These are phyloP conservation scores for Bombus sylvicola DNA, from an alignment of 1,140 invertebrate species.

Conservation along the genomic window DNA sequence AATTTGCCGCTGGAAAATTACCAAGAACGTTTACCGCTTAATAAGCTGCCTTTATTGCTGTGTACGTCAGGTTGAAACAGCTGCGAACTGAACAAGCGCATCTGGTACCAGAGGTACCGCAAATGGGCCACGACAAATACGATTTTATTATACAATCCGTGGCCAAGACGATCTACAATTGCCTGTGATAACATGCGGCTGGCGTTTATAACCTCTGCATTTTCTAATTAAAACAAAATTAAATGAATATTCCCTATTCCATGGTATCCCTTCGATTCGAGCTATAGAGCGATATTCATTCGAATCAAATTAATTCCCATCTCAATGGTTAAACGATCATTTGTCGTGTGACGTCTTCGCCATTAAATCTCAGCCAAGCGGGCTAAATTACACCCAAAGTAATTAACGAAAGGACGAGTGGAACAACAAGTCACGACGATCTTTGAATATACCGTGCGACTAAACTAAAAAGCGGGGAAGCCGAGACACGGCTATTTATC, in stretches of 20 bases:
- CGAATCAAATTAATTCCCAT: neutral
- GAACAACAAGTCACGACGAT: too few relatives aligned
- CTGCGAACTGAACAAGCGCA: neutral
- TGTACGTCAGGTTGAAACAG: neutral
- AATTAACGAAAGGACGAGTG: too few relatives aligned
- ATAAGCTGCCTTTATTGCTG: neutral
- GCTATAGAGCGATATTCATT: too few relatives aligned
- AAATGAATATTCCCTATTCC: neutral
- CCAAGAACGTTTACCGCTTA: neutral
- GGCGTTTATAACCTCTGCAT: neutral
- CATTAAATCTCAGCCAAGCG: too few relatives aligned
- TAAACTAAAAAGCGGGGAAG: too few relatives aligned
- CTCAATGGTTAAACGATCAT: too few relatives aligned
- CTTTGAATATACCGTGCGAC: too few relatives aligned
- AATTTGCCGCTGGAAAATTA: neutral
- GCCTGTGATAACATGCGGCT: neutral
- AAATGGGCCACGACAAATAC: constrained; percentile 9
- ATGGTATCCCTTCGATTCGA: neutral
- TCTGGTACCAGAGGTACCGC: neutral
- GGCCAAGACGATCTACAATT: neutral
- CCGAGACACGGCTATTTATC: too few relatives aligned
- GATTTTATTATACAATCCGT: neutral
- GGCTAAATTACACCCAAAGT: too few relatives aligned
- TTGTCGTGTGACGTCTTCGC: too few relatives aligned
- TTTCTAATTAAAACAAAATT: neutral